Evolutionary conservation across 2,113 vertebrate species (phyloP).

Genomic region (Nettapus auritus): DNA sequence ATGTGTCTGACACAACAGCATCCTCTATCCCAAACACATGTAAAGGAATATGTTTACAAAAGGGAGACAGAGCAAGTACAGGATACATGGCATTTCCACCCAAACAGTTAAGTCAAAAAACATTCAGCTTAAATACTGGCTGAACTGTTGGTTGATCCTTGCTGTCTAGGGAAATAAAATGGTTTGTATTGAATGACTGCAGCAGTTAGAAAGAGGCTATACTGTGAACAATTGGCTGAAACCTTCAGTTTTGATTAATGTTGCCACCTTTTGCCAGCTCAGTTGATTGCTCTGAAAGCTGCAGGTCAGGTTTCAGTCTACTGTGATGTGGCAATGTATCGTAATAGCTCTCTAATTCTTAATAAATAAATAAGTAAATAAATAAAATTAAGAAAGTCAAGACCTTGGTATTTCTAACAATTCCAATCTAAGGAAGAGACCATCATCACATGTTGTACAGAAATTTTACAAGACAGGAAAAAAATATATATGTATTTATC

Average conservation of each 20-base stretch:
- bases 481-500: neutral
- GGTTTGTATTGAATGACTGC: neutral
- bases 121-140: neutral
- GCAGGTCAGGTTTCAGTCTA: neutral
- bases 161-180: neutral
- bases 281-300: neutral
- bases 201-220: neutral
- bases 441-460: fast-evolving
- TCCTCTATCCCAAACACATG: neutral
- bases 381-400: neutral
- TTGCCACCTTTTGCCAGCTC: neutral
- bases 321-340: neutral
- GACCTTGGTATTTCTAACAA: neutral
- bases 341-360: neutral
- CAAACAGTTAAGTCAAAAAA: neutral
- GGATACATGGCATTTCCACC: neutral
- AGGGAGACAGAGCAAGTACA: neutral
- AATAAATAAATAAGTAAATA: neutral
- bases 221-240: neutral
- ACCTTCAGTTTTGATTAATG: neutral
- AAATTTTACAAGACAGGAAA: conserved; percentile 9
- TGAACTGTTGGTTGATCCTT: neutral
- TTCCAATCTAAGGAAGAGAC: neutral
- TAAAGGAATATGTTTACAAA: neutral
- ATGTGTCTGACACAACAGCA: neutral